These are phyloP conservation scores for Drosophila longiperda DNA, from an alignment of 2,888 invertebrate species.

Conservation along the genomic window DNA sequence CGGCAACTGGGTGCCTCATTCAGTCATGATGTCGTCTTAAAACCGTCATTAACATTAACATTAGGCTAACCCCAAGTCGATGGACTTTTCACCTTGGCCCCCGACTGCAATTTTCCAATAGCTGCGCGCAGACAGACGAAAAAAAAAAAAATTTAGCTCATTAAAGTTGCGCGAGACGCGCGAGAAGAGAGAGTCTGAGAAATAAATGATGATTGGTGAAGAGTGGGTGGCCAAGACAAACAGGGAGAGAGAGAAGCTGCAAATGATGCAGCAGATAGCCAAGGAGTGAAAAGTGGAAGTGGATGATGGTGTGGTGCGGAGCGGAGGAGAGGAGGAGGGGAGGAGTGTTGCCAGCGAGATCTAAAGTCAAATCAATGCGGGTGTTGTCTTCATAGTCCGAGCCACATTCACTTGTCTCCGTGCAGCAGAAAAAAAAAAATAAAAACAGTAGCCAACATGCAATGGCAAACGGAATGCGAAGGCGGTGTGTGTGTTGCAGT, in stretches of 20 bases:
- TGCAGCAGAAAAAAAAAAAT: constrained; percentile 13
- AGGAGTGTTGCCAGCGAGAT: constrained; percentile 1
- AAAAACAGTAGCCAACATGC: constrained; percentile 67
- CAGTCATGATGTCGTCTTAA: constrained; percentile 74
- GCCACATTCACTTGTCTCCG: constrained; percentile 72
- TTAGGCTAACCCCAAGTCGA: constrained; percentile 71
- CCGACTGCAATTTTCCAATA: constrained; percentile 67
- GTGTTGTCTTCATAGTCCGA: constrained; percentile 61
- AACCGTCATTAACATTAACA: constrained; percentile 73
- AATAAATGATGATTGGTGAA: constrained; percentile 22
- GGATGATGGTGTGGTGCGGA: neutral
- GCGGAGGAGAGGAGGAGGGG: too few species aligned
- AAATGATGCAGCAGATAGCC: neutral
- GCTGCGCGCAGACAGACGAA: constrained; percentile 28
- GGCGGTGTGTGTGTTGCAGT: constrained; percentile 34
- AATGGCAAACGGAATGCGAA: constrained; percentile 46
- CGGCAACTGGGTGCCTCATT: constrained; percentile 42
- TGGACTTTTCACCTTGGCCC: constrained; percentile 75
- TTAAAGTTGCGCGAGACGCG: constrained; percentile 52
- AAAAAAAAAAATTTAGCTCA: constrained; percentile 75
- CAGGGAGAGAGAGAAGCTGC: constrained; percentile 4
- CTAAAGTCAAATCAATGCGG: constrained; percentile 72
- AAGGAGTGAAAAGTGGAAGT: neutral
- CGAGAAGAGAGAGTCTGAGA: constrained; percentile 41
- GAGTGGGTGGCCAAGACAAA: constrained; percentile 5